Conservation (phyloP, 2,113 vertebrate species). For the Rhagologus leucostigma region DNA sequence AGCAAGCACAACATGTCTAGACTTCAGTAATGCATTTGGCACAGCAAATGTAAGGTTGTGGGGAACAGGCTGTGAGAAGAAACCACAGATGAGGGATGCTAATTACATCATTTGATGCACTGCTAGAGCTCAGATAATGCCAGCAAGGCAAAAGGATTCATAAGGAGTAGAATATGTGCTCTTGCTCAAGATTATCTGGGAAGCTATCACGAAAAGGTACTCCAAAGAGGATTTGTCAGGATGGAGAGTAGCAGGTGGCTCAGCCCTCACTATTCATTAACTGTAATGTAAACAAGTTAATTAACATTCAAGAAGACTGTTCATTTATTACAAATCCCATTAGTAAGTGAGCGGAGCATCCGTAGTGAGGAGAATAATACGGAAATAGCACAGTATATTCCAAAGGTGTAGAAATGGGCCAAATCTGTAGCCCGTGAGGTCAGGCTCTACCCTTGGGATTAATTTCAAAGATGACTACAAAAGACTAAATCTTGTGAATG, state of each 20-base stretch:
- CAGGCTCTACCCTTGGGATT: background rate
- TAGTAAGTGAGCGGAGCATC: background rate
- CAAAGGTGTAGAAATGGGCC: background rate
- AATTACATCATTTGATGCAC: background rate
- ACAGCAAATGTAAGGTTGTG: background rate
- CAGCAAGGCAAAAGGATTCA: background rate
- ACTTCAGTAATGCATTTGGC: background rate
- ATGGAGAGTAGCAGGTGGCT: background rate
- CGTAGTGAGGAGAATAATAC: accelerated
- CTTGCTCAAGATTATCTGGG: background rate
- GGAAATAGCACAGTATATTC: background rate
- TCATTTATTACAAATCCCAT: background rate
- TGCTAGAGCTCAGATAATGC: background rate
- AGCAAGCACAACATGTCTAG: background rate
- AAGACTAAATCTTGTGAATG: background rate
- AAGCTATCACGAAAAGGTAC: background rate
- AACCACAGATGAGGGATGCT: background rate
- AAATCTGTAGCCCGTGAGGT: background rate
- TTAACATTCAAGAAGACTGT: background rate
- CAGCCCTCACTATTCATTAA: background rate
- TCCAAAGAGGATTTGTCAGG: background rate
- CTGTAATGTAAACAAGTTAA: background rate
- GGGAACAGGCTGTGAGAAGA: background rate
- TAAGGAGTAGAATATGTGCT: background rate
- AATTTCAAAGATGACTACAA: background rate